Conservation (phyloP, 2,888 invertebrate genomes). For the Polia nebulosa region DNA sequence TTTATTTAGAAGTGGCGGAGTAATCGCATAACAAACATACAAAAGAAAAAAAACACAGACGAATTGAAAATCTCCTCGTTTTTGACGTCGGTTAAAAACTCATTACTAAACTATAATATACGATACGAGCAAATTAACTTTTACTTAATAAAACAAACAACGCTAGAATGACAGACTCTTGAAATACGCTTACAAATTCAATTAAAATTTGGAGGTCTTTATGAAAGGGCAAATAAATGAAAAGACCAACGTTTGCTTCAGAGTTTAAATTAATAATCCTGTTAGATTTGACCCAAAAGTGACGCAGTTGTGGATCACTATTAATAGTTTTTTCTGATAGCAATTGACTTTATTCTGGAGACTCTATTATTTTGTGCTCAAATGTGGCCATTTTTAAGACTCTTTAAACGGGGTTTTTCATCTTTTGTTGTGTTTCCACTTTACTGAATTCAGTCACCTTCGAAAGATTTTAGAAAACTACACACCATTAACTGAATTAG, state of each 20-base stretch:
- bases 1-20: no score
- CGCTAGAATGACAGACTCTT: neutral
- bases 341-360: neutral
- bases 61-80: no score
- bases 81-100: no score
- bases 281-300: neutral
- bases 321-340: neutral
- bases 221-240: neutral
- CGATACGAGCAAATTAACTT: neutral
- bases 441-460: neutral
- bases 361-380: neutral
- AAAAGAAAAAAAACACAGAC: no score
- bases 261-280: slow-evolving; percentile 23
- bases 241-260: neutral
- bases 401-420: no score
- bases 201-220: neutral
- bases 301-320: neutral
- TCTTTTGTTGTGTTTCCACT: no score
- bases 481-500: no score
- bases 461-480: no score
- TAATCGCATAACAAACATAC: no score
- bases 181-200: neutral
- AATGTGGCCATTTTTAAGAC: neutral
- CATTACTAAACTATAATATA: no score
- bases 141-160: neutral